phyloP scores from a whole-genome alignment of 2,888 invertebrate genomes.

The Megastigmus dorsalis region DNA sequence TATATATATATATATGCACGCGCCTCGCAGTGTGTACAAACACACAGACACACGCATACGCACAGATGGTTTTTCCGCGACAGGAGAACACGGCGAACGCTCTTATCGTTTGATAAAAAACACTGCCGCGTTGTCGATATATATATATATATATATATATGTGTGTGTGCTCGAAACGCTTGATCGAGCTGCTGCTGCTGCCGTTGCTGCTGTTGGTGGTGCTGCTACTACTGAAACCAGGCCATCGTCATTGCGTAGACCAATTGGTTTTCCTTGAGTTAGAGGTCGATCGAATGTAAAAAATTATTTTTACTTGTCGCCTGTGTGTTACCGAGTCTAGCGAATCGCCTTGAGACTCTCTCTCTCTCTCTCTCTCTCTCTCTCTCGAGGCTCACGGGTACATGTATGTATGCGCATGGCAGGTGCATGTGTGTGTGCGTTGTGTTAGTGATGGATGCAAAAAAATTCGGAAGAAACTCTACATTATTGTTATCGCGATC shows the following conservation, averaged over 20 bases:
- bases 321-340: no score
- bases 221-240: slow-evolving; percentile 39
- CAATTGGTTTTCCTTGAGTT: slow-evolving; percentile 44
- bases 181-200: slow-evolving; percentile 11
- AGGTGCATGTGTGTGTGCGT: not conserved
- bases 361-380: no score
- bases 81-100: not conserved
- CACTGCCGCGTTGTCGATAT: not conserved
- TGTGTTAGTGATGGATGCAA: no score
- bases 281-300: slow-evolving; percentile 47
- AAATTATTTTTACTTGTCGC: slow-evolving; percentile 50
- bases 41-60: no score
- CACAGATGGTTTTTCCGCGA: slow-evolving; percentile 15
- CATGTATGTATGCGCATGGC: no score
- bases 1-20: no score
- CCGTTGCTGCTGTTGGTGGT: not conserved
- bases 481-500: not conserved
- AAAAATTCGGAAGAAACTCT: slow-evolving; percentile 26
- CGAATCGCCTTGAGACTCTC: no score
- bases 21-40: no score
- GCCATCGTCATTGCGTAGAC: slow-evolving; percentile 50
- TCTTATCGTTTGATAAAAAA: slow-evolving; percentile 44
- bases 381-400: no score
- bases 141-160: no score
- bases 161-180: slow-evolving; percentile 39